Evolutionary conservation across 2,888 invertebrate species (phyloP).

Genomic region (Stictocephala bisonia): DNA sequence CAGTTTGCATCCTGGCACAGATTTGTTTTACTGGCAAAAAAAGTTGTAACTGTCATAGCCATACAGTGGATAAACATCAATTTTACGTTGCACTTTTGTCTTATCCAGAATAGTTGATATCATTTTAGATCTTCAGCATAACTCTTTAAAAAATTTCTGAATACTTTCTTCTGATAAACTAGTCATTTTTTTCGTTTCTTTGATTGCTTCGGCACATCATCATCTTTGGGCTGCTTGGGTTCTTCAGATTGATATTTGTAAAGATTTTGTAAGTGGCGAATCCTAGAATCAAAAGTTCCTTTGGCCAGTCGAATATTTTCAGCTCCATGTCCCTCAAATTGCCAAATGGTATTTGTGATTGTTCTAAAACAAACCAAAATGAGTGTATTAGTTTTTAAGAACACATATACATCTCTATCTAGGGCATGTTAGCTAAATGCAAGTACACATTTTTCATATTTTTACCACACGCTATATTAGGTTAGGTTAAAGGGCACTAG

Average conservation of each 20-base stretch:
- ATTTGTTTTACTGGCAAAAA: constrained; percentile 7
- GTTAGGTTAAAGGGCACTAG: too few relatives aligned
- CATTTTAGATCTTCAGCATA: constrained; percentile 23
- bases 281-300: constrained; percentile 5
- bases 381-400: background rate
- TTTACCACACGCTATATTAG: constrained; percentile 1
- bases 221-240: background rate
- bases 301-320: constrained; percentile 3
- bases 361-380: constrained; percentile 25
- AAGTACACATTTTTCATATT: background rate
- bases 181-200: constrained; percentile 15
- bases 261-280: constrained; percentile 12
- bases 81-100: background rate
- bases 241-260: background rate
- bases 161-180: constrained; percentile 17
- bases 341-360: background rate
- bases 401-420: background rate
- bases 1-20: constrained; percentile 11
- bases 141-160: constrained; percentile 5
- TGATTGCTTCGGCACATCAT: constrained; percentile 6
- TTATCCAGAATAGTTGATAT: constrained; percentile 3
- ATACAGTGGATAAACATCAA: background rate
- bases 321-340: background rate
- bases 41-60: constrained; percentile 3
- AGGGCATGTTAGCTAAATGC: too few relatives aligned